Evolutionary conservation across 1,140 invertebrate genomes (phyloP).

Genomic region (Lordiphosa stackelbergi): DNA sequence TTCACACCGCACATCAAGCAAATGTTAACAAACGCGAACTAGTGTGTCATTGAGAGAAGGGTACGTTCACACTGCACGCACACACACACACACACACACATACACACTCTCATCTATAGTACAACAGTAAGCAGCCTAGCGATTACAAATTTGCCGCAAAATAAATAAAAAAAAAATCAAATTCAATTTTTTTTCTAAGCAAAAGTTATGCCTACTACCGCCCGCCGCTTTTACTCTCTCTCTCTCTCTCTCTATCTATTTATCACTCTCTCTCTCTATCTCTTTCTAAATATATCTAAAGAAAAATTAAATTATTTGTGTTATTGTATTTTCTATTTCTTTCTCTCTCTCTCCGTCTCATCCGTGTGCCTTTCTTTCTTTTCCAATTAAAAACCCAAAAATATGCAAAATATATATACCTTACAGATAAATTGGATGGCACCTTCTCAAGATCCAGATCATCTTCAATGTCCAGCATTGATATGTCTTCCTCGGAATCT

Average conservation of each 20-base stretch:
- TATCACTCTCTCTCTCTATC: conserved; percentile 31
- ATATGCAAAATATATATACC: conserved; percentile 38
- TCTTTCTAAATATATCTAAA: conserved; percentile 16
- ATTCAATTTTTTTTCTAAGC: conserved; percentile 31
- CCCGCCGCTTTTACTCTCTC: conserved; percentile 67
- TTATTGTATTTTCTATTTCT: conserved; percentile 12
- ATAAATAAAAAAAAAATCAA: conserved; percentile 33
- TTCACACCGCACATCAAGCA: too few relatives aligned
- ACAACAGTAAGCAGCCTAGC: conserved; percentile 10
- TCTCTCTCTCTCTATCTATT: conserved; percentile 38
- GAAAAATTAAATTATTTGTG: background rate
- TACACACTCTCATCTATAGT: conserved; percentile 31
- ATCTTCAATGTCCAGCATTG: conserved; percentile 97
- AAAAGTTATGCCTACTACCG: conserved; percentile 72
- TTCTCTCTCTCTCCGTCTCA: conserved; percentile 34
- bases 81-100: conserved; percentile 9
- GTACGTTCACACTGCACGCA: background rate
- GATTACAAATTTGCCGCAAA: conserved; percentile 25
- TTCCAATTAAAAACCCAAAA: conserved; percentile 11
- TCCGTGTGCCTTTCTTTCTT: conserved; percentile 22
- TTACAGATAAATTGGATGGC: conserved; percentile 94
- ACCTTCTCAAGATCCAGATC: conserved; percentile 96
- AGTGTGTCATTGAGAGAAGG: too few relatives aligned
- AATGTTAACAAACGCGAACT: too few relatives aligned
- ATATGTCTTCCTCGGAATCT: conserved; percentile 96